Conservation (phyloP, 2,113 vertebrate genomes). For the Sigmodon hispidus region DNA sequence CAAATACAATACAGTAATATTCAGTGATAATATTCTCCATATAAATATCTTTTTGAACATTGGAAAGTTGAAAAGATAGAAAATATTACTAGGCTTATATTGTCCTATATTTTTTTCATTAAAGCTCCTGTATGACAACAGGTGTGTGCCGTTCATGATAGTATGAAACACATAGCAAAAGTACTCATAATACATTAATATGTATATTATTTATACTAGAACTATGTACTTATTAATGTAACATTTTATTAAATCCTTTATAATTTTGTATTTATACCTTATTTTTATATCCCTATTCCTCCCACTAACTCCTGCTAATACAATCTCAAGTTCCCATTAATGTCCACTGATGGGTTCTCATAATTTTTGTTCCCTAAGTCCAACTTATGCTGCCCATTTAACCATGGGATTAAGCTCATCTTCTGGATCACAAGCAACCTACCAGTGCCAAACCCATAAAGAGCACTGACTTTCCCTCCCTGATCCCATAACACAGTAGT, state of each 20-base stretch:
- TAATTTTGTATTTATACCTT: not conserved
- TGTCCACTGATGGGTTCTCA: not conserved
- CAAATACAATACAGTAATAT: not conserved
- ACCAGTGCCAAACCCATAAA: not conserved
- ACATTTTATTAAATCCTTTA: not conserved
- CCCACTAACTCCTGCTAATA: not conserved
- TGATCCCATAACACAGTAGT: not conserved
- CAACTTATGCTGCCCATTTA: not conserved
- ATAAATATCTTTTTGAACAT: not conserved
- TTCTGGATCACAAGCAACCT: not conserved
- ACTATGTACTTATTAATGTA: not conserved
- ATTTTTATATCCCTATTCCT: not conserved
- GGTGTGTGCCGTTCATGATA: not conserved
- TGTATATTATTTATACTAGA: constrained; percentile 32
- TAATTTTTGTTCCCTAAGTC: not conserved
- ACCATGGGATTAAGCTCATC: not conserved
- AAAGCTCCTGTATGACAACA: not conserved
- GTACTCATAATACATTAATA: not conserved
- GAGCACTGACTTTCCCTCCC: not conserved
- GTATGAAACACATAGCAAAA: constrained; percentile 23
- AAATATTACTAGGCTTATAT: not conserved
- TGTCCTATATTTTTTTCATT: constrained; percentile 12
- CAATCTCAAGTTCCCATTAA: not conserved
- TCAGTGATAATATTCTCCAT: constrained; percentile 2
- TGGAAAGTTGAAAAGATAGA: not conserved